These are phyloP conservation scores for Anagrus nilaparvatae DNA, from an alignment of 1,140 invertebrate species.

Conservation along the genomic window DNA sequence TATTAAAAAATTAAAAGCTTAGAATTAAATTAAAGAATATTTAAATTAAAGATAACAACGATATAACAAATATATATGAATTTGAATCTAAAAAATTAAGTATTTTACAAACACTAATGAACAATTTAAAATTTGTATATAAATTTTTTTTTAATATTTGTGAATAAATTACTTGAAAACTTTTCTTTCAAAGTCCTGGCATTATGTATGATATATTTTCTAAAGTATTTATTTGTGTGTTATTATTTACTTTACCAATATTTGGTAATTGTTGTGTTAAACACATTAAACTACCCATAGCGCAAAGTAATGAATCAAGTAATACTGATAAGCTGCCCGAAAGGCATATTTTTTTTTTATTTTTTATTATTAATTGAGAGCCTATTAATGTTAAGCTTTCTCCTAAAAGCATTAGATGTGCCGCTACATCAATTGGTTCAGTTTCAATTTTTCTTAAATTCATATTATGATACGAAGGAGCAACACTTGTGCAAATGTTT, in stretches of 20 bases:
- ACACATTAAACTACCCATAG: conserved; percentile 12
- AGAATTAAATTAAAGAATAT: background rate
- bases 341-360: conserved; percentile 2
- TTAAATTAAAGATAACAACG: background rate
- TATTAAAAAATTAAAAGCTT: conserved; percentile 7
- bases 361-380: background rate
- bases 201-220: conserved; percentile 13
- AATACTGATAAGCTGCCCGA: conserved; percentile 10
- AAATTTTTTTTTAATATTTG: no score
- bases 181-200: no score
- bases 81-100: background rate
- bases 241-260: background rate
- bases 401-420: conserved; percentile 10
- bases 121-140: no score
- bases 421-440: conserved; percentile 12
- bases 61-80: background rate
- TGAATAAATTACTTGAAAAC: no score
- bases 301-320: conserved; percentile 11
- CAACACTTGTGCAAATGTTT: no score
- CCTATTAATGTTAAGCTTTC: conserved; percentile 14
- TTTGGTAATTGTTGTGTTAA: conserved; percentile 4
- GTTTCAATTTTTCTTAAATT: conserved; percentile 5
- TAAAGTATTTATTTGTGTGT: conserved; percentile 2
- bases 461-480: conserved; percentile 1
- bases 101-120: conserved; percentile 8